Evolutionary conservation across 2,888 invertebrate genomes (phyloP), one percentile per base, ranked within the genome.

Genomic region (Macrophya alboannulata): DNA sequence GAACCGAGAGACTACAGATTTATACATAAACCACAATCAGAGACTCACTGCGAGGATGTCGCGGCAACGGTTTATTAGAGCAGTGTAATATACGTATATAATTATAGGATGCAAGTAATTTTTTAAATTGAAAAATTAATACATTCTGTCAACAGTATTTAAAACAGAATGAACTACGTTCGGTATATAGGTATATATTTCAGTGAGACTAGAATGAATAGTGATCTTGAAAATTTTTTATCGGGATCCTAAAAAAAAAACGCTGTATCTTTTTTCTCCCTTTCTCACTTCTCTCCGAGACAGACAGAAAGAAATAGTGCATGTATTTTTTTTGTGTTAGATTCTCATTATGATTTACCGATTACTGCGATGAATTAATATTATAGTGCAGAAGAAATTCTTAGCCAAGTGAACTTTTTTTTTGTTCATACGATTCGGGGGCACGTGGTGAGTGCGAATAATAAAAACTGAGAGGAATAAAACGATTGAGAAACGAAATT

Each of bases 1-100:
- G 62, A 62, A 25, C 40, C 10, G 21, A 43, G 55, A 17, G 51
- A 12, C 37, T 1, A n/a, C 51, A 21, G 31, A 77, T 77, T 77
- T 51, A n/a, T n/a, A 55, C 43, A 55, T 31, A 55, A 25, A 77
- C 77, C 51, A 77, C 77, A 77, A 51, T 55, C 77, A 37, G 77
- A 17, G 17, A 51, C 31, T 51, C 62, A 21, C 5, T 12, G 15
- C 9, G n/a, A 77, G 77, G 77, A 77, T 37, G 55, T 55, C 37
- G 77, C 10, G 55, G 55, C 55, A 4, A 25, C 37, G 37, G 17
- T 55, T 17, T 17, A n/a, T 77, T 43, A 37, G n/a, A 72, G 37
- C 48, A 9, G n/a, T 15, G 17, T 6, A 25, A 45, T n/a, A 74
- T 40, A 15, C 15, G 9, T 40, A 25, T 25, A 59, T 21, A 4